phyloP scores from a whole-genome alignment of 2,888 invertebrate genomes.

The Helleia helle region DNA sequence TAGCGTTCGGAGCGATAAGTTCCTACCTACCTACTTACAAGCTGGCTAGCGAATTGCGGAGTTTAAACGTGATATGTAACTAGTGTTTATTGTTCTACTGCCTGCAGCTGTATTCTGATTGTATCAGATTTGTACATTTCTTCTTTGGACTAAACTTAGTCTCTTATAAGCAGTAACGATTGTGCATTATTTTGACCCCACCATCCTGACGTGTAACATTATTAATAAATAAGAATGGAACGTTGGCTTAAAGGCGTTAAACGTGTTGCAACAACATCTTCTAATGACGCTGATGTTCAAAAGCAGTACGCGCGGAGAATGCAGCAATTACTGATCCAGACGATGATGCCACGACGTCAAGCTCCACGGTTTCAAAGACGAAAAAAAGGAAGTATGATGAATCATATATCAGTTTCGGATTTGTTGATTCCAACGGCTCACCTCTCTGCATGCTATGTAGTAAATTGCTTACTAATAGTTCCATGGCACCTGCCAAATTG shows the following conservation, averaged over 20 bases:
- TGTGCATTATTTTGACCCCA: too few relatives aligned
- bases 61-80: too few relatives aligned
- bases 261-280: slow-evolving; percentile 20
- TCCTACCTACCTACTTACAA: slow-evolving; percentile 11
- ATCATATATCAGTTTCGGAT: slow-evolving; percentile 25
- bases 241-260: slow-evolving; percentile 23
- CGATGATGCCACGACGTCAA: slow-evolving; percentile 24
- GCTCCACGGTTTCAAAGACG: slow-evolving; percentile 22
- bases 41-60: slow-evolving; percentile 2
- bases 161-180: slow-evolving; percentile 6
- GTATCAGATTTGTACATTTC: slow-evolving; percentile 11
- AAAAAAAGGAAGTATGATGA: slow-evolving; percentile 24
- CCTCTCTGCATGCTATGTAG: slow-evolving; percentile 16
- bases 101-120: slow-evolving; percentile 11
- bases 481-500: slow-evolving; percentile 25
- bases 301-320: slow-evolving; percentile 22
- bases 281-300: slow-evolving; percentile 22
- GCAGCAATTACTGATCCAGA: slow-evolving; percentile 17
- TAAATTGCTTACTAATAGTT: slow-evolving; percentile 24
- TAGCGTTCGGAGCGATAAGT: slow-evolving; percentile 11
- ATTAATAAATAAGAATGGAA: slow-evolving; percentile 22
- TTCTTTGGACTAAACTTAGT: slow-evolving; percentile 10
- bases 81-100: slow-evolving; percentile 11
- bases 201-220: too few relatives aligned
- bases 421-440: slow-evolving; percentile 26